Evolutionary conservation across 2,797 vertebrate species (phyloP).

Genomic region (Dendrocincla tyrannina): DNA sequence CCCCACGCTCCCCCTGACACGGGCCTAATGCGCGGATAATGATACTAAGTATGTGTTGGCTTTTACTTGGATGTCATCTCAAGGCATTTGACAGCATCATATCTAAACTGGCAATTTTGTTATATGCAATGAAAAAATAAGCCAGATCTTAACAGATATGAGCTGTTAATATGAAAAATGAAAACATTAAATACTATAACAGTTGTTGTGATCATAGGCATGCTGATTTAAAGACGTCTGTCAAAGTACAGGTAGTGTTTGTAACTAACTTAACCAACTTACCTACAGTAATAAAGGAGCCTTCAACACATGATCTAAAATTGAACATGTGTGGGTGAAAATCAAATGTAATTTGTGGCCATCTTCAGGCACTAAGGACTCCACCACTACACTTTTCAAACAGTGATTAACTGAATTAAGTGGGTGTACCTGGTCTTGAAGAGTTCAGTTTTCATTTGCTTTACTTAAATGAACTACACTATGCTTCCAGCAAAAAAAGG

Average conservation of each 20-base stretch:
- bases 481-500: not conserved
- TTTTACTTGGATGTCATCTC: not conserved
- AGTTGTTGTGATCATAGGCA: not conserved
- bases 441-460: not conserved
- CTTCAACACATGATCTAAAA: not conserved
- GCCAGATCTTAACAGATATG: not conserved
- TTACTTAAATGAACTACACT: not conserved
- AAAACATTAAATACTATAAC: not conserved
- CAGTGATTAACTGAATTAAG: not conserved
- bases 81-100: not conserved
- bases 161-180: not conserved
- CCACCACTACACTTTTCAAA: not conserved
- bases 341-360: not conserved
- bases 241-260: not conserved
- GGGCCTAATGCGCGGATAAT: not conserved
- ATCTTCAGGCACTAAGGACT: not conserved
- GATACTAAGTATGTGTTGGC: not conserved
- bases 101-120: not conserved
- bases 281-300: not conserved
- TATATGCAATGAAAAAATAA: not conserved
- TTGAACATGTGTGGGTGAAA: not conserved
- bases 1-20: rapidly evolving
- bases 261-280: not conserved
- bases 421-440: not conserved
- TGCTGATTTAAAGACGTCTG: not conserved